Percentiles rank a stretch among this genome's conserved stretches.
Evolutionary conservation across 1,140 invertebrate genomes (phyloP).

Genomic region (Anagrus nilaparvatae): DNA sequence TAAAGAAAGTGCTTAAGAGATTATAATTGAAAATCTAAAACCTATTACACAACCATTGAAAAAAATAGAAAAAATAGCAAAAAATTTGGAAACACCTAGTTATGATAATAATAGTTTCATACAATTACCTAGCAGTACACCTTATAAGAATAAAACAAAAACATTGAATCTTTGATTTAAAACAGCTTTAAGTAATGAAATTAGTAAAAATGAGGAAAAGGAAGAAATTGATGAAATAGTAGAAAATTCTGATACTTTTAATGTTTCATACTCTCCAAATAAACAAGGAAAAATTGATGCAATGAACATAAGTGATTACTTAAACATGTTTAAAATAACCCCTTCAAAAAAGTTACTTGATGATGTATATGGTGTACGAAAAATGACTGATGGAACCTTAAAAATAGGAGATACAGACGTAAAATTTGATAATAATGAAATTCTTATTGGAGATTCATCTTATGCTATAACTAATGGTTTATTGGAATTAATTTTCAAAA

Average conservation of each 20-base stretch:
- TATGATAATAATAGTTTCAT: background rate
- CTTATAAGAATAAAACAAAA: background rate
- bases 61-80: background rate
- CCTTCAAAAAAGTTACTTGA: background rate
- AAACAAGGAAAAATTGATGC: background rate
- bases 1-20: background rate
- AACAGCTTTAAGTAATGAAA: background rate
- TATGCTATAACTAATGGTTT: constrained; percentile 7
- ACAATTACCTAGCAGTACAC: background rate
- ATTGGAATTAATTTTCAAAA: constrained; percentile 10
- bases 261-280: background rate
- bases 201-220: background rate
- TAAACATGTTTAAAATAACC: background rate
- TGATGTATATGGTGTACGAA: no score
- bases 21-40: background rate
- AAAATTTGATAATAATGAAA: background rate
- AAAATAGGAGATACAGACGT: background rate
- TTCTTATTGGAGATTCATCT: background rate
- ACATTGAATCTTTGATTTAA: background rate
- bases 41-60: constrained; percentile 3
- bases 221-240: background rate
- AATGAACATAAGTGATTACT: background rate
- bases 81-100: background rate
- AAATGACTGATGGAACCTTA: background rate
- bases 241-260: no score